Evolutionary conservation across 1,140 invertebrate species (phyloP).

Genomic region (Tetramorium alpestre): DNA sequence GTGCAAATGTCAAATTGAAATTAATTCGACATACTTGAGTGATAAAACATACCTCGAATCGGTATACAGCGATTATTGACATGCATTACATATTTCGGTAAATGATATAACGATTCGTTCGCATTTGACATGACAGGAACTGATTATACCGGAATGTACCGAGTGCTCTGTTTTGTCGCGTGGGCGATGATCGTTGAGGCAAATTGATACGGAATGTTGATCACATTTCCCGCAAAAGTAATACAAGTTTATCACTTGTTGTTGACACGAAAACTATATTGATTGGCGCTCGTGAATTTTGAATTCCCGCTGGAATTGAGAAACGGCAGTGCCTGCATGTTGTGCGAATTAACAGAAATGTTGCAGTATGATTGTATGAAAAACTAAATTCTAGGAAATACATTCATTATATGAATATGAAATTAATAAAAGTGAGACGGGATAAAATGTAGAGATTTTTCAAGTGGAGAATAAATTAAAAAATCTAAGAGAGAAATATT

Average conservation of each 20-base stretch:
- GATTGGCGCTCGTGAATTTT: constrained; percentile 15
- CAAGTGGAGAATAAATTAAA: not conserved
- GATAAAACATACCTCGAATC: not conserved
- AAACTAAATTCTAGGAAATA: not conserved
- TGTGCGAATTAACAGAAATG: not conserved
- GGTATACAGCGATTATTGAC: constrained; percentile 1
- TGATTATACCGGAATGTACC: constrained; percentile 29
- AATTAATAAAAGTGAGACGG: not conserved
- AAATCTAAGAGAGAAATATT: not conserved
- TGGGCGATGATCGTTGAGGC: not conserved
- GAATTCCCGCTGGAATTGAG: not conserved
- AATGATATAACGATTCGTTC: constrained; percentile 28
- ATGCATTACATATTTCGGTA: constrained; percentile 14
- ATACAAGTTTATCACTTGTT: constrained; percentile 13
- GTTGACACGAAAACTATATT: not conserved
- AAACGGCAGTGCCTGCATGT: not conserved
- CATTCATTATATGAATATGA: not conserved
- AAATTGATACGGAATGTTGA: constrained; percentile 34
- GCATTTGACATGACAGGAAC: constrained; percentile 17
- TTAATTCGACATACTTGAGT: constrained; percentile 7
- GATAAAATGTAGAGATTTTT: not conserved
- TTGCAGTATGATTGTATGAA: not conserved
- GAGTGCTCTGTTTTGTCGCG: constrained; percentile 12
- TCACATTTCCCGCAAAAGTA: constrained; percentile 11
- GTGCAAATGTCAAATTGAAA: not conserved